Evolutionary conservation across 2,888 invertebrate genomes (phyloP).

Genomic region (Perizoma affinitatum): DNA sequence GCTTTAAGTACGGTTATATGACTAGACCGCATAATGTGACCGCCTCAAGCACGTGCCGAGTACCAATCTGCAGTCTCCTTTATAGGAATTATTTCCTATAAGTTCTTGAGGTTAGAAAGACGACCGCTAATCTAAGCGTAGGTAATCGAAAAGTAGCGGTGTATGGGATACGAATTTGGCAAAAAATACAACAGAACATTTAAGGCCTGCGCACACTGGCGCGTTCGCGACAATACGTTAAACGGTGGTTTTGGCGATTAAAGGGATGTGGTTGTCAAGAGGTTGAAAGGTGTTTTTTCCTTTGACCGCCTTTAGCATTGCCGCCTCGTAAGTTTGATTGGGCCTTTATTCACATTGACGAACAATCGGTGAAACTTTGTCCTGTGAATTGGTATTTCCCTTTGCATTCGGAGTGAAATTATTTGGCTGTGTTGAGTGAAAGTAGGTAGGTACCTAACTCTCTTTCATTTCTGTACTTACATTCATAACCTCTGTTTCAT

Average conservation of each 20-base stretch:
- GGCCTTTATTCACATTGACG: background rate
- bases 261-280: too few species aligned
- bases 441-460: background rate
- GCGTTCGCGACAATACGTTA: too few species aligned
- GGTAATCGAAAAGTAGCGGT: background rate
- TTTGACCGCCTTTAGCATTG: too few species aligned
- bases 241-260: too few species aligned
- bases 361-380: constrained; percentile 5
- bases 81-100: too few species aligned
- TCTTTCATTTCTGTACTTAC: too few species aligned
- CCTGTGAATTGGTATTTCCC: background rate
- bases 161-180: background rate
- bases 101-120: constrained; percentile 2
- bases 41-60: background rate
- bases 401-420: background rate
- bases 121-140: constrained; percentile 1
- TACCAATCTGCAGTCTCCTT: background rate
- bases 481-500: too few species aligned
- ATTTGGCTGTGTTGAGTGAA: background rate
- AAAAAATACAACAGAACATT: background rate
- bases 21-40: too few species aligned
- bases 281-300: too few species aligned
- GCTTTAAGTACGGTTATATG: too few species aligned
- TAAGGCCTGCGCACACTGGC: too few species aligned
- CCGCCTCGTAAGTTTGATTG: too few species aligned